A percentile compares a stretch with the other conserved stretches of the same genome.
phyloP scores from a whole-genome alignment of 2,888 invertebrate species.

The Drosophila flavopinicola region DNA sequence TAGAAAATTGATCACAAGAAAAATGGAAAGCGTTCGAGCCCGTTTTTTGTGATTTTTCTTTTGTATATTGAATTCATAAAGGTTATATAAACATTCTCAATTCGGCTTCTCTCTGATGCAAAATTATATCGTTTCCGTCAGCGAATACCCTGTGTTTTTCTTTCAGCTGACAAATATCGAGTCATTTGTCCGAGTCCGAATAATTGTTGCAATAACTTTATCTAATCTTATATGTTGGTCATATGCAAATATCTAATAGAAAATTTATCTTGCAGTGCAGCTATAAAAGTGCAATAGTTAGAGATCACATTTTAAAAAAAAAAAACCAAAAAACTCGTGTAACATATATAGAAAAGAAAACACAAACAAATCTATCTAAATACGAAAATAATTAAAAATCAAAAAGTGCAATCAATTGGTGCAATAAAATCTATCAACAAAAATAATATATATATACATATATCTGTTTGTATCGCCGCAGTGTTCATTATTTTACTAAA shows the following conservation, averaged over 20 bases:
- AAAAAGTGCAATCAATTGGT: constrained; percentile 38
- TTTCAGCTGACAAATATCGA: constrained; percentile 5
- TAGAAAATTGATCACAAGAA: constrained; percentile 40
- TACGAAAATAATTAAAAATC: not conserved
- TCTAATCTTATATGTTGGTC: not conserved
- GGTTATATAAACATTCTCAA: constrained; percentile 57
- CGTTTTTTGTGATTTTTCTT: constrained; percentile 30
- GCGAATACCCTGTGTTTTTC: not conserved
- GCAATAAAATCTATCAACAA: constrained; percentile 36
- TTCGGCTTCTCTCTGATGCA: not conserved
- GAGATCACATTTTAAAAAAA: not conserved
- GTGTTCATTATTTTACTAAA: constrained; percentile 55
- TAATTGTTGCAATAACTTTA: constrained; percentile 4
- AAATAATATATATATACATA: constrained; percentile 19
- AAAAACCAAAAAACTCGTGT: constrained; percentile 7
- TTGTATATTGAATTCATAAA: constrained; percentile 59
- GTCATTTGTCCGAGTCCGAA: constrained; percentile 4
- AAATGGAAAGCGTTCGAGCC: constrained; percentile 32
- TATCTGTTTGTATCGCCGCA: constrained; percentile 22
- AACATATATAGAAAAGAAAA: constrained; percentile 13
- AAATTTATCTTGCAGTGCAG: constrained; percentile 40
- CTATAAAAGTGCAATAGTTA: constrained; percentile 57
- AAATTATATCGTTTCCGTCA: not conserved
- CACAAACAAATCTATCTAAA: constrained; percentile 18
- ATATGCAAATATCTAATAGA: constrained; percentile 13